Evolutionary conservation across 2,113 vertebrate species (phyloP).

Genomic region (Odobenus rosmarus): DNA sequence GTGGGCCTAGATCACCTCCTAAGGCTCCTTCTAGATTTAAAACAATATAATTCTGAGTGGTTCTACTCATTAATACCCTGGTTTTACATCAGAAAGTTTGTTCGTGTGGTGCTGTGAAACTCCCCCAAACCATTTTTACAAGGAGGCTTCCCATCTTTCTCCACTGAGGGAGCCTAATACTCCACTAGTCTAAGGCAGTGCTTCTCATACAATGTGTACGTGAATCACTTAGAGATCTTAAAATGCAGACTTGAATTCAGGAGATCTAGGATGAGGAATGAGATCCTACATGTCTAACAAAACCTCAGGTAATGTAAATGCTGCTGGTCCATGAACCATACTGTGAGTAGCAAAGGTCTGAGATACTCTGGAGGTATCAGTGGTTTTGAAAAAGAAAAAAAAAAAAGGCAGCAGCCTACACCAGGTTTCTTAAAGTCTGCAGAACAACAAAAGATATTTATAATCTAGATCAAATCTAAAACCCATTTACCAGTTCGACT

Average conservation of each 20-base stretch:
- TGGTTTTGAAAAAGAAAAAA: neutral
- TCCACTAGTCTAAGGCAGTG: neutral
- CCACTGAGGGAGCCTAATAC: neutral
- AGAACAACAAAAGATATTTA: neutral
- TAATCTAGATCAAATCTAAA: neutral
- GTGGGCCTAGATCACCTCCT: neutral
- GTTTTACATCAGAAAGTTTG: neutral
- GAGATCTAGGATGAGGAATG: neutral
- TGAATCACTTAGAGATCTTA: neutral
- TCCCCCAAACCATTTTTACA: neutral
- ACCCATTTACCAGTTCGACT: constrained; percentile 19
- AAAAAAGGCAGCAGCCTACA: neutral
- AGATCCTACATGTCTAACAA: neutral
- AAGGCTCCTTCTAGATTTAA: neutral
- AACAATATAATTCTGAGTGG: neutral
- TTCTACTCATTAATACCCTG: neutral
- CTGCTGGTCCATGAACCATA: neutral
- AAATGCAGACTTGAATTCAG: neutral
- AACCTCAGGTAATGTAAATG: neutral
- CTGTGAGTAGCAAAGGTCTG: neutral
- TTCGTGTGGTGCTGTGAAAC: neutral
- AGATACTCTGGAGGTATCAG: neutral
- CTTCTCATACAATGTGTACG: neutral
- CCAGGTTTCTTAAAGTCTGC: neutral
- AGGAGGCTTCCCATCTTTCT: neutral